Percentiles rank a stretch among this genome's conserved stretches.
phyloP scores from a whole-genome alignment of 2,888 invertebrate genomes.

The Oscheius sp. region DNA sequence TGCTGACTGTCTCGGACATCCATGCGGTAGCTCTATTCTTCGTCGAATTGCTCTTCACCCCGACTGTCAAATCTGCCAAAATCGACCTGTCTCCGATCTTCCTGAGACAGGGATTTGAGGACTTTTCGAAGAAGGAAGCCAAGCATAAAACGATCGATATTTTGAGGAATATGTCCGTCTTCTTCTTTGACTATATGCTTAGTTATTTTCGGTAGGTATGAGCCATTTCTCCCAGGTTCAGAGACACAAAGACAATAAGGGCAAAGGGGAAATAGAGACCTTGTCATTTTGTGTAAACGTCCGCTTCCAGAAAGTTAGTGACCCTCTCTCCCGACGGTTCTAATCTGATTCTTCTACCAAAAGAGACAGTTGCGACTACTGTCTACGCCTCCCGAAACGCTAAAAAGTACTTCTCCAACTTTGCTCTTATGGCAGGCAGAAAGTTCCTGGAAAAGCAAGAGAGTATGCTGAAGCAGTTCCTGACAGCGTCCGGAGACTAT shows the following conservation, averaged over 20 bases:
- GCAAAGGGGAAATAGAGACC: neutral
- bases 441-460: neutral
- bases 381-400: neutral
- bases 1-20: neutral
- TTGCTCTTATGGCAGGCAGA: neutral
- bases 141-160: neutral
- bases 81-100: neutral
- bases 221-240: neutral
- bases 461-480: neutral
- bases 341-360: neutral
- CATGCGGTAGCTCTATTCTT: neutral
- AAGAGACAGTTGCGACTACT: neutral
- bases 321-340: neutral
- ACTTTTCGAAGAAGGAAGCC: constrained; percentile 9
- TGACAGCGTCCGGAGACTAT: neutral
- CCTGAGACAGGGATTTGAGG: neutral
- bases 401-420: neutral
- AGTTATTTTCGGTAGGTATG: constrained; percentile 10
- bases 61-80: neutral
- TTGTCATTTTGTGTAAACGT: neutral
- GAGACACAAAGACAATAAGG: too few relatives aligned
- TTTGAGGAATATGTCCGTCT: neutral
- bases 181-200: constrained; percentile 16
- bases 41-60: neutral
- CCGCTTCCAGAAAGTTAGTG: constrained; percentile 1